Conservation (phyloP, 2,113 vertebrate genomes). For the Emydura subglobosa region DNA sequence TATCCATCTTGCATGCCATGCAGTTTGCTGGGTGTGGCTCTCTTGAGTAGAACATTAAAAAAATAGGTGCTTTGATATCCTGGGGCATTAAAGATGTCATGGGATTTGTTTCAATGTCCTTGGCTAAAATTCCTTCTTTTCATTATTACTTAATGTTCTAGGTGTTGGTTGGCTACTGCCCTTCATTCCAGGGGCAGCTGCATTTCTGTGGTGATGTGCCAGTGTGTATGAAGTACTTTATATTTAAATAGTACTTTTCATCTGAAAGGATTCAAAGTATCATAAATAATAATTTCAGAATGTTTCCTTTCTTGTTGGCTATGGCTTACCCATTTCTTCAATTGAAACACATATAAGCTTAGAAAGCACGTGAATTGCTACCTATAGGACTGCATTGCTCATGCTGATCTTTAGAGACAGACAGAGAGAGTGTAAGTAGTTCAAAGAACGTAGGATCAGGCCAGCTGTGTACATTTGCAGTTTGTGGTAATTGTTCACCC, state of each 20-base stretch:
- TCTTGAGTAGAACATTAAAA: not conserved
- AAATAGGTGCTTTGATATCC: not conserved
- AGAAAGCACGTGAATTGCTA: not conserved
- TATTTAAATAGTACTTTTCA: not conserved
- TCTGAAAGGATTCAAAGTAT: not conserved
- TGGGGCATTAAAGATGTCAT: not conserved
- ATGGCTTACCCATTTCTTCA: not conserved
- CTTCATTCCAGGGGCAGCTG: not conserved
- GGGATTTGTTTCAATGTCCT: not conserved
- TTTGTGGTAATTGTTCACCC: not conserved
- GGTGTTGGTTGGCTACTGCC: not conserved
- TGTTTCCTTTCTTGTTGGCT: constrained; percentile 2
- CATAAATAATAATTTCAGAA: constrained; percentile 4
- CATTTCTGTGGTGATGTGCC: not conserved
- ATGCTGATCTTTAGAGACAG: not conserved
- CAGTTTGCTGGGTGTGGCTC: not conserved
- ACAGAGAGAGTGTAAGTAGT: not conserved
- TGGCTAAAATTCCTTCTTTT: not conserved
- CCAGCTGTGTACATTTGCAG: not conserved
- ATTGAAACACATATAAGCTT: not conserved
- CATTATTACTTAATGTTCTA: not conserved
- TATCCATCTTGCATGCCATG: not conserved
- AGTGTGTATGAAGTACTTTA: not conserved
- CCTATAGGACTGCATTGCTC: not conserved
- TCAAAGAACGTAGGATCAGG: not conserved